Percentiles rank a stretch among this genome's conserved stretches.
phyloP scores from a whole-genome alignment of 2,113 vertebrate species.

The Barbus barbus region DNA sequence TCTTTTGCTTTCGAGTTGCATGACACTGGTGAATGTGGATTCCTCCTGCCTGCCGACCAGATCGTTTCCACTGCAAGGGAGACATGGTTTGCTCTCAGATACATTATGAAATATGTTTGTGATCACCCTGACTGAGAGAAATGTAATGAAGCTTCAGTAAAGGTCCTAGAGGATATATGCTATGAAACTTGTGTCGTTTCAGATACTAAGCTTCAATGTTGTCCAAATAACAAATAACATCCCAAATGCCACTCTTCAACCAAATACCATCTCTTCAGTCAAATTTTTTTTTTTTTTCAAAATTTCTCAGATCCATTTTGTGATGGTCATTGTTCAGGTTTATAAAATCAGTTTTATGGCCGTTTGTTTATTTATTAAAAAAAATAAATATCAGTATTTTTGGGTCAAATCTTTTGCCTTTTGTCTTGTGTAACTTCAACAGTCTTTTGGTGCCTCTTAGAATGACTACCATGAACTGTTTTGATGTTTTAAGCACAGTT shows the following conservation, averaged over 20 bases:
- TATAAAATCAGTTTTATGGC: background rate
- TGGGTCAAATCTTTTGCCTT: background rate
- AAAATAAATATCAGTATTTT: background rate
- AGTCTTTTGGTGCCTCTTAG: background rate
- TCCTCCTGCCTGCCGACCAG: conserved; percentile 87
- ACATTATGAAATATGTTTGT: conserved; percentile 82
- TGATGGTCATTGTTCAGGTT: background rate
- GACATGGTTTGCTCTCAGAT: conserved; percentile 85
- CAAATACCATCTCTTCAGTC: background rate
- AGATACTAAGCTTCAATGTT: background rate
- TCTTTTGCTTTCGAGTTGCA: conserved; percentile 93
- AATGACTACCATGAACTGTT: background rate
- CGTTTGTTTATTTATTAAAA: too few species aligned
- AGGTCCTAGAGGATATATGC: background rate
- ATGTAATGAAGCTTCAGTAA: conserved; percentile 15
- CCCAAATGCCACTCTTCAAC: background rate
- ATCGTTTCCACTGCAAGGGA: conserved; percentile 88
- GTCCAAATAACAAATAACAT: background rate
- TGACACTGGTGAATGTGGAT: conserved; percentile 86
- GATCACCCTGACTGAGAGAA: background rate
- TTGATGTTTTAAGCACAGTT: background rate
- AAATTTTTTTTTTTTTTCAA: too few species aligned
- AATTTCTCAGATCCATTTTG: background rate
- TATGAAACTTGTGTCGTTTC: background rate
- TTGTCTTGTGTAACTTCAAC: background rate